Evolutionary conservation across 37 sponge, comb jelly and placozoan genomes (phyloP).

Genomic region (Oopsacas minuta): DNA sequence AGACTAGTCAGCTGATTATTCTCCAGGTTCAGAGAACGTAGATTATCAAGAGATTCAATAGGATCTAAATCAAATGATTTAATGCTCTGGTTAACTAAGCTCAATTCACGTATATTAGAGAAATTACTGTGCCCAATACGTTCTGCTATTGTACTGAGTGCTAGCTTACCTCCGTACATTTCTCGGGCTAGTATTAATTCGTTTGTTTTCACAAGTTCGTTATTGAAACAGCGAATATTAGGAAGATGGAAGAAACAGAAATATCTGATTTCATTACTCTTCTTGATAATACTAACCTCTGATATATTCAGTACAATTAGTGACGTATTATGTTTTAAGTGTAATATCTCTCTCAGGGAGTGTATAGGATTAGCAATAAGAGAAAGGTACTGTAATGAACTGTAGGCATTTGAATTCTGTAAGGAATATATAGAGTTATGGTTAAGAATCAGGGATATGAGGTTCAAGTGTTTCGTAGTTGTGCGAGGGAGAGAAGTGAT

Average conservation of each 20-base stretch:
- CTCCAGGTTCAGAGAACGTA: conserved; percentile 64
- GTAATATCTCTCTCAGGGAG: neutral
- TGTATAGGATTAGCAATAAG: neutral
- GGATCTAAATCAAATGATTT: conserved; percentile 14
- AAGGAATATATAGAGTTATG: neutral
- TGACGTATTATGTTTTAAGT: neutral
- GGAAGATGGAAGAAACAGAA: conserved; percentile 12
- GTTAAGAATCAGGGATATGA: neutral
- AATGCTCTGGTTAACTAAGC: neutral
- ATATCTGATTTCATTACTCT: neutral
- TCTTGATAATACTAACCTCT: neutral
- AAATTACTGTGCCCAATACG: neutral
- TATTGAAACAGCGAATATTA: neutral
- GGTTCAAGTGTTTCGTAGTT: neutral
- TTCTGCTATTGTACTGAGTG: neutral
- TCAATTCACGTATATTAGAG: neutral
- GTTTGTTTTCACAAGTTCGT: neutral
- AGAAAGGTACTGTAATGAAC: neutral
- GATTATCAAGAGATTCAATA: neutral
- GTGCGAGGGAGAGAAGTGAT: neutral
- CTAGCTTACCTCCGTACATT: neutral
- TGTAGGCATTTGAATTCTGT: neutral
- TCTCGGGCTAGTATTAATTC: neutral
- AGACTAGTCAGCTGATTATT: conserved; percentile 74
- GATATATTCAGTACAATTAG: conserved; percentile 2